These are phyloP conservation scores for Spatulosminthurus flaviceps DNA, from an alignment of 2,888 invertebrate species.

Conservation along the genomic window DNA sequence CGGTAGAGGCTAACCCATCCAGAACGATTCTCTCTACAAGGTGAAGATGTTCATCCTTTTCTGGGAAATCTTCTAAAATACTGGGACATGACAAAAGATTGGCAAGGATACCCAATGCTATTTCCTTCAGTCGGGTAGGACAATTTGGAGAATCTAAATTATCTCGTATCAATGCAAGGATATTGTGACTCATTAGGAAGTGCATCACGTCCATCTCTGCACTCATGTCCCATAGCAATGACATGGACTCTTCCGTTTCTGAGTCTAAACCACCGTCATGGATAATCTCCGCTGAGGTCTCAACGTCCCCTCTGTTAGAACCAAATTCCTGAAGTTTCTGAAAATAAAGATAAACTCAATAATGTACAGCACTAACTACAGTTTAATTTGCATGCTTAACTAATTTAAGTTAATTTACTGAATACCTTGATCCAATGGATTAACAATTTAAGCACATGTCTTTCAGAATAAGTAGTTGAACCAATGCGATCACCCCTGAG, in stretches of 20 bases:
- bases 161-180: constrained; percentile 74
- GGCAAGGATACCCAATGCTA: constrained; percentile 82
- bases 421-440: constrained; percentile 67
- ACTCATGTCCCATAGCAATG: constrained; percentile 87
- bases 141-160: constrained; percentile 71
- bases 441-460: constrained; percentile 77
- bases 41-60: constrained; percentile 71
- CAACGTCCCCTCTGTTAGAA: background rate
- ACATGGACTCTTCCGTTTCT: constrained; percentile 76
- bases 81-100: constrained; percentile 80
- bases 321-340: constrained; percentile 32
- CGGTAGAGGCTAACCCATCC: constrained; percentile 42
- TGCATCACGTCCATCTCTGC: constrained; percentile 79
- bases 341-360: background rate
- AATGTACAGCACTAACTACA: no score
- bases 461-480: constrained; percentile 80
- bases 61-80: constrained; percentile 71
- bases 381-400: no score
- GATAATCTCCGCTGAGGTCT: background rate
- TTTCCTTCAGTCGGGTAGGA: constrained; percentile 76
- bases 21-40: constrained; percentile 70
- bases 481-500: constrained; percentile 79
- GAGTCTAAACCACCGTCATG: constrained; percentile 59
- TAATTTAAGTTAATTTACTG: no score
- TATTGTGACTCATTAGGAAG: constrained; percentile 75